A percentile compares a stretch with the other conserved stretches of the same genome.
Conservation (phyloP, 2,888 invertebrate genomes). For the Ametastegia equiseti region DNA sequence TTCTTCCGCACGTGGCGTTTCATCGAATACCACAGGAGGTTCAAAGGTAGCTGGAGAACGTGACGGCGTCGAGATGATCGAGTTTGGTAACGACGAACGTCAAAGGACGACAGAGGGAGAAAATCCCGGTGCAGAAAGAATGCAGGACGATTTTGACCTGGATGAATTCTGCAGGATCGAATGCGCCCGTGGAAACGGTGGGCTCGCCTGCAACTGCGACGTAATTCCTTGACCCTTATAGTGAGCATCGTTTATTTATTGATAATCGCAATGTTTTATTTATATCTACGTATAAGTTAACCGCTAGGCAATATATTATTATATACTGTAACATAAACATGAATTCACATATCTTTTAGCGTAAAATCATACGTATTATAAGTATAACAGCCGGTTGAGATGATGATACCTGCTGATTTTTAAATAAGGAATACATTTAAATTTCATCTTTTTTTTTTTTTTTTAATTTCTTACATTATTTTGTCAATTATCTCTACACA, state of each 20-base stretch:
- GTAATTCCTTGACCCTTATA: slow-evolving; percentile 78
- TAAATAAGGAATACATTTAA: slow-evolving; percentile 40
- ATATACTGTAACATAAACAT: slow-evolving; percentile 50
- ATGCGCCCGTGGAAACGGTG: slow-evolving; percentile 84
- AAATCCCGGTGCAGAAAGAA: background rate
- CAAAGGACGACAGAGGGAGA: background rate
- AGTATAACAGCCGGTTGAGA: slow-evolving; percentile 24
- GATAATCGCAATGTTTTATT: slow-evolving; percentile 1
- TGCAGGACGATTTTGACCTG: slow-evolving; percentile 77
- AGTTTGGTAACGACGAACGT: background rate
- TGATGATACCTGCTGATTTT: slow-evolving; percentile 13
- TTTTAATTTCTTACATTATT: no score
- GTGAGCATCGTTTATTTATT: background rate
- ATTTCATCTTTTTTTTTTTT: slow-evolving; percentile 45
- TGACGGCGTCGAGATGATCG: background rate
- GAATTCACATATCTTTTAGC: slow-evolving; percentile 70
- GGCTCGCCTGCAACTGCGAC: slow-evolving; percentile 88
- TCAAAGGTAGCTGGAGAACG: slow-evolving; percentile 23
- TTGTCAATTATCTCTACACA: no score
- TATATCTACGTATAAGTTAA: slow-evolving; percentile 1
- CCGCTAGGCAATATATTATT: slow-evolving; percentile 14
- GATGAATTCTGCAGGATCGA: slow-evolving; percentile 82
- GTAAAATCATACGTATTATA: slow-evolving; percentile 53
- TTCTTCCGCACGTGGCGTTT: background rate
- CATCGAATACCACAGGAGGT: no score